Evolutionary conservation across 35 echinoderm and acorn worm species (phyloP), one percentile per base, ranked within the genome.

Genomic region (Ophioderma brevispina): DNA sequence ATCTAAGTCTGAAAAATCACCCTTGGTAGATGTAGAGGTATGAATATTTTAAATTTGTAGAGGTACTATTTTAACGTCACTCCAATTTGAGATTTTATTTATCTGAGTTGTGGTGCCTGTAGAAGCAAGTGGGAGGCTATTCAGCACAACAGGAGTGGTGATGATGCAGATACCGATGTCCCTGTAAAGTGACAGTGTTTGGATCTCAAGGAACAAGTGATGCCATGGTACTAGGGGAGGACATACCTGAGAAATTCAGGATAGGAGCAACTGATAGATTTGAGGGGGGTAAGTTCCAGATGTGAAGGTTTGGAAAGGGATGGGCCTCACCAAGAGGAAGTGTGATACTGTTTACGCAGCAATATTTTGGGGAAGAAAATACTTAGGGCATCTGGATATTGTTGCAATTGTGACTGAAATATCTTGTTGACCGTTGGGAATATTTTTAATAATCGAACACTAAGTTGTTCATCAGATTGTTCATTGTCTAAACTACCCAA

Each of bases 181-280:
- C 84, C 75, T n/a, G 76, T 92, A 31, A 78, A 70, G 28, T 90
- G 64, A 92, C 90, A 28, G 90, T 86, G 19, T 78, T 39, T 79
- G 90, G 90, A 31, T 38, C n/a, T 0, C 34, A 86, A 17, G 82
- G 64, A 15, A 37, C 32, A 32, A 85, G 81, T 36, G 55, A 92
- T 36, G 39, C 75, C 31, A 40, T 79, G 19, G 37, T 49, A 25
- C 32, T 92, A 0, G 81, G 40, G 25, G 10, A 92, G 59, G 75
- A 92, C 11, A 79, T 50, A 46, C 80, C 33, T 33, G 46, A 64
- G 1, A 85, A 85, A 52, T 85, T 92, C 39, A 32, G 83, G 42
- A 33, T 32, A 49, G 90, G 90, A 79, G 76, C 82, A 52, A 92
- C 82, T 36, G 81, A 92, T 55, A 82, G 84, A 92, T 92, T 92